These are phyloP conservation scores for Geotrupes spiniger DNA, from an alignment of 2,888 invertebrate genomes.

Conservation along the genomic window DNA sequence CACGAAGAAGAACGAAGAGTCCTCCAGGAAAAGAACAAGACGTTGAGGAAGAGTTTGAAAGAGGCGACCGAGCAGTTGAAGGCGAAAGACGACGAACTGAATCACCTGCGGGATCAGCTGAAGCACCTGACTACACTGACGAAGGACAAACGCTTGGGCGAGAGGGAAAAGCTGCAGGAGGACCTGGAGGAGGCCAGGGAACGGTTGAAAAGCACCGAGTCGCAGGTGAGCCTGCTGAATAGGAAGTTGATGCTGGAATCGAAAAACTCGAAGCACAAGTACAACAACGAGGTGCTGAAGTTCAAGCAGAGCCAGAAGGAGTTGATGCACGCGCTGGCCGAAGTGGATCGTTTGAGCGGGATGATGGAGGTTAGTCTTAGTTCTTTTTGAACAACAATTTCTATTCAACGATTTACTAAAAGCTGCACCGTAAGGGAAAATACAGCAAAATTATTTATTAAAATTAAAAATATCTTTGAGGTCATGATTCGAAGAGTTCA, in stretches of 20 bases:
- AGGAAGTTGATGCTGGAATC: conserved; percentile 69
- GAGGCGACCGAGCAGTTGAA: conserved; percentile 65
- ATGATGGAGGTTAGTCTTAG: conserved; percentile 59
- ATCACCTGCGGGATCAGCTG: conserved; percentile 65
- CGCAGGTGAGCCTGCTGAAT: conserved; percentile 63
- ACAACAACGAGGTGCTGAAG: conserved; percentile 66
- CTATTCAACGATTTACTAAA: too few species aligned
- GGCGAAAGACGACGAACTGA: conserved; percentile 66
- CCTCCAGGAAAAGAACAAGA: conserved; percentile 67
- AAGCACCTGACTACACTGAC: conserved; percentile 68
- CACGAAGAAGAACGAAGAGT: conserved; percentile 76
- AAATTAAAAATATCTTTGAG: too few species aligned
- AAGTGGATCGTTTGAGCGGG: conserved; percentile 60
- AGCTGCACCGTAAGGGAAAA: too few species aligned
- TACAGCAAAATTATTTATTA: too few species aligned
- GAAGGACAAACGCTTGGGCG: conserved; percentile 69
- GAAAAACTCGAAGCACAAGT: conserved; percentile 70
- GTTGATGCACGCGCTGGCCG: conserved; percentile 60
- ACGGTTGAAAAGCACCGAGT: conserved; percentile 59
- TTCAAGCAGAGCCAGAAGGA: conserved; percentile 69
- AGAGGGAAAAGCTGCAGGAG: conserved; percentile 69
- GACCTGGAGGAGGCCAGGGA: conserved; percentile 58
- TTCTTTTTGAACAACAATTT: too few species aligned
- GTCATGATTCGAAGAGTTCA: too few species aligned
- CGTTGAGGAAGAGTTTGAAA: conserved; percentile 61